phyloP scores from a whole-genome alignment of 2,888 invertebrate genomes.

The Acanthococcus lagerstroemiae region DNA sequence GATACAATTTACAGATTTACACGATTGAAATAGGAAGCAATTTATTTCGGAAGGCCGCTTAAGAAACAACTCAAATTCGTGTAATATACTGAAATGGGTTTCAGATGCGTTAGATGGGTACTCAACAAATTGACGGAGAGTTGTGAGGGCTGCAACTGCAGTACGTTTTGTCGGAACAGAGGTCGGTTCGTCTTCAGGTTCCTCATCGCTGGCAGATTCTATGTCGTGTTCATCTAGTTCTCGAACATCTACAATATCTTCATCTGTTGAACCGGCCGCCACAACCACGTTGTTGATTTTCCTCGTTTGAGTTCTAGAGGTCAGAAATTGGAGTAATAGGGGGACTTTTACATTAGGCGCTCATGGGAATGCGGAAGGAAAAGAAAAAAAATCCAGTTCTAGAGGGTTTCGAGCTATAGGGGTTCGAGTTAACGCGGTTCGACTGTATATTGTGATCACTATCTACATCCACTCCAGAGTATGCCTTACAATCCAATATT shows the following conservation, averaged over 20 bases:
- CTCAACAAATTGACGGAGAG: neutral
- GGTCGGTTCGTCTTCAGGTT: neutral
- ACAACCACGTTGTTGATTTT: neutral
- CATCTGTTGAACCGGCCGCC: neutral
- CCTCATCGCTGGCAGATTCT: neutral
- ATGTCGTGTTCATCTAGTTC: neutral
- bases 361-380: slow-evolving; percentile 8
- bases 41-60: neutral
- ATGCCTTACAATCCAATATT: no score
- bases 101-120: neutral
- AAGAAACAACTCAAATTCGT: neutral
- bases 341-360: neutral
- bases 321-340: neutral
- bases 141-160: neutral
- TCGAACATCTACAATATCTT: neutral
- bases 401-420: neutral
- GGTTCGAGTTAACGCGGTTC: neutral
- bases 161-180: neutral
- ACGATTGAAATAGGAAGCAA: neutral
- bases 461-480: no score
- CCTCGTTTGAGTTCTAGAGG: slow-evolving; percentile 2
- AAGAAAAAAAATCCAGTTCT: neutral
- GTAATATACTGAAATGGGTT: neutral
- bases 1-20: neutral
- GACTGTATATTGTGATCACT: no score